Evolutionary conservation across 2,113 vertebrate genomes (phyloP).

Genomic region (Solenodon paradoxus): DNA sequence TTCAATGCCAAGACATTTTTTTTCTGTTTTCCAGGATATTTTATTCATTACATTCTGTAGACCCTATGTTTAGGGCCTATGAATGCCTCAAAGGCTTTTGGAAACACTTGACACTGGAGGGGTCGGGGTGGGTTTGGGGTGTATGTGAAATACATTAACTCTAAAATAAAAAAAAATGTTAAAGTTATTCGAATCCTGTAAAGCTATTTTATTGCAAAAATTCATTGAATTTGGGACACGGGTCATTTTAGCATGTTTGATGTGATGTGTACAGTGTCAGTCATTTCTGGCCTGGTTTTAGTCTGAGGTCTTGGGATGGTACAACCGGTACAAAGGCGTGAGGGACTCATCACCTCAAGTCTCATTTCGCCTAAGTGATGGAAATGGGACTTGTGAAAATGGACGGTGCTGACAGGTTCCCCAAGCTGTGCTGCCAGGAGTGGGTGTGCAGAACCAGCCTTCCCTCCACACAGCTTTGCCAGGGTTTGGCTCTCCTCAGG

Average conservation of each 20-base stretch:
- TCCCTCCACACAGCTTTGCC: slow-evolving; percentile 88
- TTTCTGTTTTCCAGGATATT: not conserved
- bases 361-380: slow-evolving; percentile 65
- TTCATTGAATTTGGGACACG: not conserved
- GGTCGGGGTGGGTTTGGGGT: too few relatives aligned
- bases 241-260: not conserved
- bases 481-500: slow-evolving; percentile 90
- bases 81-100: not conserved
- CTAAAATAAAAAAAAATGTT: not conserved
- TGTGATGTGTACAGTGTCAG: not conserved
- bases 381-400: slow-evolving; percentile 81
- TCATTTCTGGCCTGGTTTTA: not conserved
- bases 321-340: not conserved
- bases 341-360: not conserved
- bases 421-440: slow-evolving; percentile 82
- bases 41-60: not conserved
- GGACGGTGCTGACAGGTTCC: slow-evolving; percentile 88
- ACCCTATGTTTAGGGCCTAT: not conserved
- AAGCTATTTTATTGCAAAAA: not conserved
- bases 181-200: not conserved
- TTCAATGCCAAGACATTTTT: not conserved
- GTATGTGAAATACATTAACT: not conserved
- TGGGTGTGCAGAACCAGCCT: slow-evolving; percentile 88
- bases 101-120: not conserved
- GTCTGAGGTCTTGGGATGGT: not conserved